Percentiles rank a stretch among this genome's conserved stretches.
These are phyloP conservation scores for Theocolax elegans DNA, from an alignment of 1,140 invertebrate species.

Conservation along the genomic window DNA sequence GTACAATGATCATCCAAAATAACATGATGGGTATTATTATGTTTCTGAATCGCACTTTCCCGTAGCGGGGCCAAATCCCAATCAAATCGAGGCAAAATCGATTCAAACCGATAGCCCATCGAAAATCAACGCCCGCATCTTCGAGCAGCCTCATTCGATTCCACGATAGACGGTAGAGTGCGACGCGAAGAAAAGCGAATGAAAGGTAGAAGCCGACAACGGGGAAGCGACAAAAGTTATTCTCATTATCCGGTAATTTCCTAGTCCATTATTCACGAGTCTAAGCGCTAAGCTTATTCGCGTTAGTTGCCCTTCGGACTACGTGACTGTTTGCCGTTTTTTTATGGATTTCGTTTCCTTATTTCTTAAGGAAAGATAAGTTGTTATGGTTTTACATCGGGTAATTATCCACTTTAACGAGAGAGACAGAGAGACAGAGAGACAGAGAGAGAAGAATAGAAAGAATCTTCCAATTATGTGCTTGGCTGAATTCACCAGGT, in stretches of 20 bases:
- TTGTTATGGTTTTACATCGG: no score
- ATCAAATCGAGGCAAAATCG: background rate
- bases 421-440: no score
- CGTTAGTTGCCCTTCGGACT: no score
- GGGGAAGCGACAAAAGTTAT: background rate
- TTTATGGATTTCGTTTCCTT: background rate
- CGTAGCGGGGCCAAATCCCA: slow-evolving; percentile 9
- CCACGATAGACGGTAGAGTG: no score
- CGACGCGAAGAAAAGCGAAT: background rate
- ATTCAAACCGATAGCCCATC: slow-evolving; percentile 27
- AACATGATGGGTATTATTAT: slow-evolving; percentile 10
- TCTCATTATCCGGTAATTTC: background rate
- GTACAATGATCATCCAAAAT: background rate
- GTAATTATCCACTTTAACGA: no score
- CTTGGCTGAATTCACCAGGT: no score
- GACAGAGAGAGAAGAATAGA: no score
- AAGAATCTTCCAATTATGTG: no score
- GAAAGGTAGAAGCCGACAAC: slow-evolving; percentile 1
- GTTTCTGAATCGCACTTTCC: background rate
- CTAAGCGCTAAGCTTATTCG: background rate
- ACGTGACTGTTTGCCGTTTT: no score
- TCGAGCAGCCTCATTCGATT: no score
- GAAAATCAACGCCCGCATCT: no score
- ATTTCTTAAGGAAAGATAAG: no score
- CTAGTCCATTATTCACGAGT: background rate